Percentiles rank a stretch among this genome's conserved stretches.
phyloP scores from a whole-genome alignment of 2,797 vertebrate genomes.

The Enteromius radiatus region DNA sequence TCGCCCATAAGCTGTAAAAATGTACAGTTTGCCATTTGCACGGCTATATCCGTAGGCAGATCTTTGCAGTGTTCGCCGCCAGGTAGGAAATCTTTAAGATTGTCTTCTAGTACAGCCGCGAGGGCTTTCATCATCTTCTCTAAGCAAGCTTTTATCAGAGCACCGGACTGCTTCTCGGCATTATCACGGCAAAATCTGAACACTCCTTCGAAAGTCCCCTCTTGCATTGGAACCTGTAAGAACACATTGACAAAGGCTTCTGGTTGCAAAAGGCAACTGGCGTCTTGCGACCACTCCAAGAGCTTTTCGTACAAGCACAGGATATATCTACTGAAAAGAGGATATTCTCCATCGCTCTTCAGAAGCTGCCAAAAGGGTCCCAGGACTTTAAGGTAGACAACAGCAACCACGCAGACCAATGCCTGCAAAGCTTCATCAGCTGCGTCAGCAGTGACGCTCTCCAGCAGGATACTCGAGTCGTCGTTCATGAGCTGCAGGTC shows the following conservation, averaged over 20 bases:
- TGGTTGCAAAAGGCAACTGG: slow-evolving; percentile 71
- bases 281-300: slow-evolving; percentile 77
- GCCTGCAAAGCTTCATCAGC: slow-evolving; percentile 75
- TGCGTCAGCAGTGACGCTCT: slow-evolving; percentile 75
- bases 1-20: slow-evolving; percentile 76
- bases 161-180: slow-evolving; percentile 69
- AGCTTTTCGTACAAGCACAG: slow-evolving; percentile 77
- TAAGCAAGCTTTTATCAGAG: slow-evolving; percentile 74
- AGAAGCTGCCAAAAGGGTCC: slow-evolving; percentile 83
- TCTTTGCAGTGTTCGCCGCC: slow-evolving; percentile 72
- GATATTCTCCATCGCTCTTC: slow-evolving; percentile 75
- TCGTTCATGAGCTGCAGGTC: slow-evolving; percentile 71
- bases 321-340: slow-evolving; percentile 70
- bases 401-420: slow-evolving; percentile 76
- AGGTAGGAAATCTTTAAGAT: slow-evolving; percentile 77
- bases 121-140: slow-evolving; percentile 75
- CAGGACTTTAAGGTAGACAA: slow-evolving; percentile 80
- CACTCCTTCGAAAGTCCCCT: slow-evolving; percentile 72
- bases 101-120: slow-evolving; percentile 71
- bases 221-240: slow-evolving; percentile 74
- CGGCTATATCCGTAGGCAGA: slow-evolving; percentile 62
- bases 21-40: slow-evolving; percentile 69
- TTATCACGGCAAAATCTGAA: slow-evolving; percentile 72
- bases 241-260: slow-evolving; percentile 74
- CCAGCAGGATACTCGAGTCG: slow-evolving; percentile 73